phyloP scores from a whole-genome alignment of 2,113 vertebrate species.

The Xiphorhynchus elegans region DNA sequence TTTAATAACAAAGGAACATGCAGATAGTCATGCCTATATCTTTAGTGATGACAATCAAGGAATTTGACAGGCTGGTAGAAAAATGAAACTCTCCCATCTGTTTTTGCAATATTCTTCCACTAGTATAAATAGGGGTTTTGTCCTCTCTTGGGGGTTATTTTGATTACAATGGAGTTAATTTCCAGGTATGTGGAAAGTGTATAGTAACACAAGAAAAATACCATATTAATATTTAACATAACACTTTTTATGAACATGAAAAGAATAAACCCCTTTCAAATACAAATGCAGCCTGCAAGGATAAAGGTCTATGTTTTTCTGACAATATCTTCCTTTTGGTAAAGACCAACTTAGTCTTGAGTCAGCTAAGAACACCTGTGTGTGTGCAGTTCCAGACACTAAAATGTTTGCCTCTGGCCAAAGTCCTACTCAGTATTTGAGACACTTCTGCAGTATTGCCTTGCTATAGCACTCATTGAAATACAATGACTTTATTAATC shows the following conservation, averaged over 20 bases:
- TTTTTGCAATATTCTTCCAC: background rate
- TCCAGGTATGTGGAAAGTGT: conserved; percentile 45
- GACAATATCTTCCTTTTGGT: conserved; percentile 11
- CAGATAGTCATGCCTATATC: background rate
- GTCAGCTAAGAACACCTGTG: background rate
- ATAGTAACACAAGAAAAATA: conserved; percentile 63
- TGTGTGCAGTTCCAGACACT: background rate
- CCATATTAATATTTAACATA: conserved; percentile 71
- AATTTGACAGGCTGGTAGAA: background rate
- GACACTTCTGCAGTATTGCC: background rate
- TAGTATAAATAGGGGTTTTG: background rate
- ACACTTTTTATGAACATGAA: conserved; percentile 43
- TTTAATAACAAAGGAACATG: background rate
- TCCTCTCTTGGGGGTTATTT: background rate
- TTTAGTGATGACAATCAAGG: conserved; percentile 10
- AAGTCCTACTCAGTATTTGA: background rate
- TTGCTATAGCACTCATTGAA: background rate
- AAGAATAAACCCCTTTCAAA: conserved; percentile 67
- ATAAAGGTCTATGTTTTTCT: conserved; percentile 29
- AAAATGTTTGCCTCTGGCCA: background rate
- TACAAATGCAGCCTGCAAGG: conserved; percentile 63
- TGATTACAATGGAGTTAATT: conserved; percentile 37
- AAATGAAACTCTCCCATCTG: background rate
- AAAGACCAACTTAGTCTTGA: background rate
- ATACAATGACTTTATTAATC: conserved; percentile 7